phyloP scores from a whole-genome alignment of 2,113 vertebrate genomes.

The Micromys minutus region DNA sequence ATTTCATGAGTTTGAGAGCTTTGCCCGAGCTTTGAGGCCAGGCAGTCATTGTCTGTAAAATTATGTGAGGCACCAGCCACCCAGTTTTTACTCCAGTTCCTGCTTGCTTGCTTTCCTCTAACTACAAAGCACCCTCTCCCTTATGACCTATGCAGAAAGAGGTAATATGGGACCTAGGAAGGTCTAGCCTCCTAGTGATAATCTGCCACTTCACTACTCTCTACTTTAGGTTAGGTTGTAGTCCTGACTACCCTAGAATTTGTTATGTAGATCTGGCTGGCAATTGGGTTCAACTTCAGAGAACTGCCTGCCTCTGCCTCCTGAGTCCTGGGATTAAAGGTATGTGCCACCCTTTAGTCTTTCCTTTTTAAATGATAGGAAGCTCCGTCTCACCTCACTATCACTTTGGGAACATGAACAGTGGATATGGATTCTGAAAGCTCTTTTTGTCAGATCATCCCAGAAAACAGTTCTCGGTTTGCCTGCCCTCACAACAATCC shows the following conservation, averaged over 20 bases:
- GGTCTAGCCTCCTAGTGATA: constrained; percentile 14
- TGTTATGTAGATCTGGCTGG: neutral
- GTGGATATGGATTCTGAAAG: neutral
- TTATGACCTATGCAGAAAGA: constrained; percentile 33
- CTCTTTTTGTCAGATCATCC: neutral
- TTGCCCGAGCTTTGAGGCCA: constrained; percentile 44
- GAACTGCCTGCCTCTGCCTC: neutral
- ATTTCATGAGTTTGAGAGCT: constrained; percentile 33
- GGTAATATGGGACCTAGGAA: constrained; percentile 25
- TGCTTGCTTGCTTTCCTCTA: constrained; percentile 53
- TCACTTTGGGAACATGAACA: neutral
- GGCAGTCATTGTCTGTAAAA: constrained; percentile 54
- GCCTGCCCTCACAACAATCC: neutral
- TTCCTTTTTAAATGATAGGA: neutral
- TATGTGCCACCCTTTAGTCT: neutral
- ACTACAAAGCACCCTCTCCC: constrained; percentile 21
- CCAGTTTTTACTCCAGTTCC: constrained; percentile 17
- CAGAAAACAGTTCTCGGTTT: neutral
- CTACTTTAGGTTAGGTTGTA: neutral
- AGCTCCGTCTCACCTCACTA: neutral
- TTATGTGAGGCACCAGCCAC: neutral
- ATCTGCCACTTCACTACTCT: constrained; percentile 5
- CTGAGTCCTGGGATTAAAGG: neutral
- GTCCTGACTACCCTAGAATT: neutral
- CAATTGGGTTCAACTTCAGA: no score